Percentiles rank a stretch among this genome's conserved stretches.
Evolutionary conservation across 2,113 vertebrate genomes (phyloP).

Genomic region (Neotoma lepida): DNA sequence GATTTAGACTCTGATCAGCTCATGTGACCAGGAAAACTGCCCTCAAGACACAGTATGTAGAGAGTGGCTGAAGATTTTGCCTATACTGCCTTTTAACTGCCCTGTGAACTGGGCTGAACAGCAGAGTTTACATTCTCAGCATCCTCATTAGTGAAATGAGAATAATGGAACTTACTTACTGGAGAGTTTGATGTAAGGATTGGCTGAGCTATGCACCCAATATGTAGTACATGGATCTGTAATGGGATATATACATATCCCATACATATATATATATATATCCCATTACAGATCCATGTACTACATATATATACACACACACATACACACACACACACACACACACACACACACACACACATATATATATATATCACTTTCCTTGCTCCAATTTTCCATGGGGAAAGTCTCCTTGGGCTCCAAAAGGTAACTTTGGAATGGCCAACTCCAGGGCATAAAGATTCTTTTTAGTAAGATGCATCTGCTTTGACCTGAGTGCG

Average conservation of each 20-base stretch:
- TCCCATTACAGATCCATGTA: too few species aligned
- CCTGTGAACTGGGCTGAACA: not conserved
- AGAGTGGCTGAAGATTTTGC: not conserved
- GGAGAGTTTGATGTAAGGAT: not conserved
- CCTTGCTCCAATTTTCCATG: slow-evolving; percentile 14
- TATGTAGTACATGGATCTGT: not conserved
- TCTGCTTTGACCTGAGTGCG: slow-evolving; percentile 45
- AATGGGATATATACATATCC: not conserved
- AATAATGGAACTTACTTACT: not conserved
- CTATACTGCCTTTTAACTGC: not conserved
- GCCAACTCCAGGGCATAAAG: not conserved
- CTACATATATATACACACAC: too few species aligned
- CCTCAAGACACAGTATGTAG: not conserved
- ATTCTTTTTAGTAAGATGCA: slow-evolving; percentile 63
- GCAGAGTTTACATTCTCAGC: not conserved
- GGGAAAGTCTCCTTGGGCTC: slow-evolving; percentile 23
- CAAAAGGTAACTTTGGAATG: slow-evolving; percentile 16
- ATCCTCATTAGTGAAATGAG: not conserved
- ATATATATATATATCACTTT: too few species aligned
- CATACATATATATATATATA: too few species aligned
- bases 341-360: too few species aligned
- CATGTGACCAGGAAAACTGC: not conserved
- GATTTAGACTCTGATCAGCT: not conserved
- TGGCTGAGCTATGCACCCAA: not conserved
- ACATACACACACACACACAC: too few species aligned